Evolutionary conservation across 2,797 vertebrate species (phyloP).

Genomic region (Pogonophryne albipinna): DNA sequence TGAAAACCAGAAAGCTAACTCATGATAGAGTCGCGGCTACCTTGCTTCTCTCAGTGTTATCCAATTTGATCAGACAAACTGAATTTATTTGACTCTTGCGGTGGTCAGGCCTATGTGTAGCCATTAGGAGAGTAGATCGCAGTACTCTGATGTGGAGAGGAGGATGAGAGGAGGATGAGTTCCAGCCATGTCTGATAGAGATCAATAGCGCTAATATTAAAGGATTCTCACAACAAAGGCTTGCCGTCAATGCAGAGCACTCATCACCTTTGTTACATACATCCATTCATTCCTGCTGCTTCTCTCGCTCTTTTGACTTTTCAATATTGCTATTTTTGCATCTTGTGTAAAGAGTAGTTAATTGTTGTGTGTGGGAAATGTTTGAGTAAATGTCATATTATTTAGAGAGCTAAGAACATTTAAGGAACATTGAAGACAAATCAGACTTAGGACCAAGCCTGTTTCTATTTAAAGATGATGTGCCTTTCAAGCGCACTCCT

Average conservation of each 20-base stretch:
- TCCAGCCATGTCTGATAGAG: slow-evolving; percentile 11
- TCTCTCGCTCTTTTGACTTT: not conserved
- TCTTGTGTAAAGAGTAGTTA: not conserved
- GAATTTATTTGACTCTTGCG: slow-evolving; percentile 52
- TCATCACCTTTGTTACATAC: not conserved
- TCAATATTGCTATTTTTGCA: not conserved
- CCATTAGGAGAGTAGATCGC: slow-evolving; percentile 23
- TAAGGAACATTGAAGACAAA: not conserved
- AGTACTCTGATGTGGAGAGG: slow-evolving; percentile 10
- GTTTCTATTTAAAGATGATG: slow-evolving; percentile 35
- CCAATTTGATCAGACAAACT: slow-evolving; percentile 51
- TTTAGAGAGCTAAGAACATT: slow-evolving; percentile 20
- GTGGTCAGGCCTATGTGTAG: slow-evolving; percentile 53
- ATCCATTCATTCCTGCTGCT: not conserved
- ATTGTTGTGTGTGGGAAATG: not conserved
- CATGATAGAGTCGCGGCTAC: slow-evolving; percentile 39
- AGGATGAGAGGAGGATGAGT: not conserved
- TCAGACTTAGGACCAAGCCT: not conserved
- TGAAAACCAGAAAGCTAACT: slow-evolving; percentile 39
- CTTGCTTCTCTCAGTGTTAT: slow-evolving; percentile 29
- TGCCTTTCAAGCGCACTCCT: slow-evolving; percentile 18
- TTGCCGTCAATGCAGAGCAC: not conserved
- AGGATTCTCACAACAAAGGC: slow-evolving; percentile 11
- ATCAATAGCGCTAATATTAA: slow-evolving; percentile 14
- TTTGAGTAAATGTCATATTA: not conserved